phyloP scores from a whole-genome alignment of 2,888 invertebrate species.

The Troilus luridus region DNA sequence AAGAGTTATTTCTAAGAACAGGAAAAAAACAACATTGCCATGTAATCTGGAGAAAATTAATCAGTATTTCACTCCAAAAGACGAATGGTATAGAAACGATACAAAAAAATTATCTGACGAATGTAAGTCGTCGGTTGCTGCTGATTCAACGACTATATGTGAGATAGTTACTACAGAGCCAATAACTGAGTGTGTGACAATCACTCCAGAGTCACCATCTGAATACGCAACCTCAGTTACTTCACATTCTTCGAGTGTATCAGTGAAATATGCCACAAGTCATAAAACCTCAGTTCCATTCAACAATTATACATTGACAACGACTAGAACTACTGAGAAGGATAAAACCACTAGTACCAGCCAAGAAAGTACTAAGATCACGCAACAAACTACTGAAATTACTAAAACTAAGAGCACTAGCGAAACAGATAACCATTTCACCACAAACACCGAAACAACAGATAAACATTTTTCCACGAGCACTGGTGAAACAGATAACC shows the following conservation, averaged over 20 bases:
- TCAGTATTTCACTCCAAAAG: neutral
- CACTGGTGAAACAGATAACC: neutral
- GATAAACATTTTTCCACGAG: neutral
- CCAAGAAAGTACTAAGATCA: neutral
- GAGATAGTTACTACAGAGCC: neutral
- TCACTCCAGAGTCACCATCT: neutral
- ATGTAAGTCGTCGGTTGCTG: neutral
- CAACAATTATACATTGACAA: neutral
- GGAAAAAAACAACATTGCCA: neutral
- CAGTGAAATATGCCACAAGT: neutral
- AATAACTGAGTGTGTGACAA: neutral
- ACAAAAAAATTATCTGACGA: neutral
- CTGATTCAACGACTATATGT: neutral
- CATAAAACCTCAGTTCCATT: neutral
- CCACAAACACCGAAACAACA: neutral
- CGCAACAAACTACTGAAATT: neutral
- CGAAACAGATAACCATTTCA: neutral
- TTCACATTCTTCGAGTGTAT: neutral
- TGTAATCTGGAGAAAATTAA: neutral
- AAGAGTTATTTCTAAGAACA: neutral
- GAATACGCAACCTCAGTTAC: neutral
- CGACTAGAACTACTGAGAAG: neutral
- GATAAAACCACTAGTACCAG: neutral
- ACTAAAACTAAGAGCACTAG: neutral
- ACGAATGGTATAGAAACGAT: neutral